Base-by-base conservation (phyloP, 2,797 vertebrate genomes). In the Eptatretus atami region DNA sequence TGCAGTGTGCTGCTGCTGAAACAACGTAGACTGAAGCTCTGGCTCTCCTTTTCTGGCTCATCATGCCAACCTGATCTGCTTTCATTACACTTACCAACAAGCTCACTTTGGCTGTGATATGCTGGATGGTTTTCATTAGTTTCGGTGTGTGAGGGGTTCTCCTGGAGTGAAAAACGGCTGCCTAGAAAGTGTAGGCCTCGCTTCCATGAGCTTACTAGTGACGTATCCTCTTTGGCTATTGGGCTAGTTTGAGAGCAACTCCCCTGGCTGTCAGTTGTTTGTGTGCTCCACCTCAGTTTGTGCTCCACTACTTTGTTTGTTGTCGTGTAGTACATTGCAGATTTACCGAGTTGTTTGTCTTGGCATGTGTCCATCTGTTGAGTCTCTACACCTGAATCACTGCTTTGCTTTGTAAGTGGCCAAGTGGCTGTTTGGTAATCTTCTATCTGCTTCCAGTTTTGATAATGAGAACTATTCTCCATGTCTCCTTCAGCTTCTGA, bases 1-100 rank as follows among this genome's bases (percentile, higher is more conserved):
- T 61, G 57, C 57, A 61, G 57, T 25, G 57, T 61, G 57, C 57
- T 61, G 57, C 57, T 61, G 24, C 57, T 61, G 24, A 61, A 61
- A 10, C 57, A 25, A n/a, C 57, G 57, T n/a, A 61, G 24, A 25
- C 57, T 61, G 11, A 61, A 61, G 57, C 57, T 61, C 10, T 44
- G 31, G 31, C 57, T 25, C n/a, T n/a, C 57, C 24, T n/a, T 61
- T 61, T 61, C 57, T 10, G 57, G 57, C 57, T 25, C 24, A n/a
- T 61, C 57, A 44, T 44, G 31, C 31, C 31, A 44, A 44, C 31
- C 31, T 44, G 31, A 44, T 44, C 31, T 4, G 31, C 31, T 44
- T 25, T 61, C 57, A 25, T 61, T 61, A 25, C 12, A 25, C 57
- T 61, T 12, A 61, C 24, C 57, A n/a, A 61, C n/a, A 11, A 61